Evolutionary conservation across 2,797 vertebrate species (phyloP).

Genomic region (Hippoglossus hippoglossus): DNA sequence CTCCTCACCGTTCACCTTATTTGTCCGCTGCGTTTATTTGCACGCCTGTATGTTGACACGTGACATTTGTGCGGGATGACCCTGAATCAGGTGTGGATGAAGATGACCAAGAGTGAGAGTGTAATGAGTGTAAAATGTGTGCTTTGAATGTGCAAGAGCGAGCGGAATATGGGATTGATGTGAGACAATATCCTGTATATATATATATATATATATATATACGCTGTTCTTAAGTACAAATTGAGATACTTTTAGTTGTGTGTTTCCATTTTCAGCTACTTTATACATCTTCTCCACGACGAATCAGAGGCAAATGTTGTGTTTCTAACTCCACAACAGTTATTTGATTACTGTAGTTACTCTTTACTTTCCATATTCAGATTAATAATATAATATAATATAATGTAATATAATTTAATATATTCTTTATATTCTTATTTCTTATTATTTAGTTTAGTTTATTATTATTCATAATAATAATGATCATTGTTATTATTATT

Average conservation of each 20-base stretch:
- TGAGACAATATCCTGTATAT: background rate
- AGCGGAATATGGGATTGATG: background rate
- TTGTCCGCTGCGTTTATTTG: slow-evolving; percentile 33
- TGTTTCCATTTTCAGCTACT: background rate
- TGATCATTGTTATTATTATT: too few species aligned
- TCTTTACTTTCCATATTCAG: background rate
- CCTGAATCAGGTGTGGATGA: background rate
- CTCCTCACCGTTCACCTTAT: slow-evolving; percentile 40
- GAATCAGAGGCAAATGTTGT: background rate
- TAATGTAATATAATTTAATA: too few species aligned
- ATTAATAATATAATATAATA: background rate
- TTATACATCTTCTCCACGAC: background rate
- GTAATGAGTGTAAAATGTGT: background rate
- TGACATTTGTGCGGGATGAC: slow-evolving; percentile 13
- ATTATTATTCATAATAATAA: too few species aligned
- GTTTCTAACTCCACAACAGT: background rate
- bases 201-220: too few species aligned
- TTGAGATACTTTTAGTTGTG: background rate
- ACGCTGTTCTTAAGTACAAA: background rate
- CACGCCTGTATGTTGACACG: background rate
- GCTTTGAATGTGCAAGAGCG: too few species aligned
- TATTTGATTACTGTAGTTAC: background rate
- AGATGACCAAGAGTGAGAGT: background rate
- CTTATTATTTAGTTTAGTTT: too few species aligned
- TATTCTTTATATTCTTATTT: too few species aligned